These are phyloP conservation scores for Pantherophis alleghaniensis DNA, from an alignment of 2,797 vertebrate species.

Conservation along the genomic window DNA sequence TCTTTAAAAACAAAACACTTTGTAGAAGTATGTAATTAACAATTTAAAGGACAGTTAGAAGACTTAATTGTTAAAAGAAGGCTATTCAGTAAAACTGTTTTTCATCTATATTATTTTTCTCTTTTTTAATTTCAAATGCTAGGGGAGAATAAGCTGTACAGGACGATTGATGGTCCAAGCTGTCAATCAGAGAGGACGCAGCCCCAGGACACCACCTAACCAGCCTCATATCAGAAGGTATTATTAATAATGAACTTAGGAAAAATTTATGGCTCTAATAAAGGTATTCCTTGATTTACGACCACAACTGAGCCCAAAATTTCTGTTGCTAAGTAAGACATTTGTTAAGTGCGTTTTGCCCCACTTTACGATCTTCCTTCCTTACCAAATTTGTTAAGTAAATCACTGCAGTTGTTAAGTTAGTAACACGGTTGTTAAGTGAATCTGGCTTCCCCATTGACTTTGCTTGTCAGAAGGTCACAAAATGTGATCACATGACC, in stretches of 20 bases:
- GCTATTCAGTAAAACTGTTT: neutral
- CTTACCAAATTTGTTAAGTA: neutral
- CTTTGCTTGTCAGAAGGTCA: neutral
- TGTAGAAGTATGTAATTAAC: neutral
- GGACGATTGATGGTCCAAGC: conserved; percentile 98
- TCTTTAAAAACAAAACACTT: neutral
- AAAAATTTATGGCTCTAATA: neutral
- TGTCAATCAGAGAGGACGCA: conserved; percentile 94
- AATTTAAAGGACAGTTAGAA: neutral
- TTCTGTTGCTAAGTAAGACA: neutral
- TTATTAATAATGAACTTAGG: neutral
- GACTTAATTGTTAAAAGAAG: neutral
- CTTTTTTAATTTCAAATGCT: conserved; percentile 20
- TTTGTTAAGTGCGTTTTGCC: neutral
- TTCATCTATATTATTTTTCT: neutral
- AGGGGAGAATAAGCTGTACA: conserved; percentile 93
- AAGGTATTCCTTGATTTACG: neutral
- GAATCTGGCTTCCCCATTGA: neutral
- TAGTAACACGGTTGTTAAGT: neutral
- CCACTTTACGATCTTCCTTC: neutral
- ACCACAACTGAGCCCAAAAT: neutral
- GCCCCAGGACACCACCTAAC: conserved; percentile 84
- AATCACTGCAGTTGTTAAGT: neutral
- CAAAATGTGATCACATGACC: neutral
- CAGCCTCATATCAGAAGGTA: conserved; percentile 88